Base-by-base conservation (phyloP, 2,113 vertebrate genomes). In the Corapipo altera region DNA sequence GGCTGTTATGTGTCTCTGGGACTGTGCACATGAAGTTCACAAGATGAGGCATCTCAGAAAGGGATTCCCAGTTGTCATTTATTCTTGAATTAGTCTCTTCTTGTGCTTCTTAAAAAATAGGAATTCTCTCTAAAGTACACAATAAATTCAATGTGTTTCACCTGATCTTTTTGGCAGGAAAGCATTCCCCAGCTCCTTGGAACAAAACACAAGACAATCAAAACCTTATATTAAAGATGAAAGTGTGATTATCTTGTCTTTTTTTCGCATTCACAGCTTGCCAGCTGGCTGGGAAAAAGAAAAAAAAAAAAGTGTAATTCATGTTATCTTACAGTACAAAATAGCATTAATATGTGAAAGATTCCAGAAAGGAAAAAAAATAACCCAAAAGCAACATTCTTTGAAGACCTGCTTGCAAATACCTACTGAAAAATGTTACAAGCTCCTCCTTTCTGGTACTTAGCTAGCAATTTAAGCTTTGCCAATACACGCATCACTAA, bases 401-500 rank as follows among this genome's bases (percentile, higher is more conserved):
- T 78, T 51, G 26, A 85, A 78, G 65, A 93, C 26, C 24, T 35
- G 52, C 33, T 92, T 87, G 44, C 49, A 91, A 64, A 75, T 78
- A 73, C 27, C 78, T 82, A 65, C n/a, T 52, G 35, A 57, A 88
- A 93, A 86, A 75, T 1, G 0, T 74, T 75, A 74, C 41, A 69
- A 69, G 49, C 65, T 71, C 52, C 48, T 86, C 79, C 69, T 78
- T 89, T 59, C 75, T 91, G 44, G 35, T 93, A 67, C 69, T 84
- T 73, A 33, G 61, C 59, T 92, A 51, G 82, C 69, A 96, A 94
- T 80, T 78, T 67, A 77, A 61, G 28, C 85, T 93, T 93, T 84
- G 79, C 93, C 72, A 95, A 84, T 78, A 41, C 33, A 88, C 39
- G 69, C 95, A 95, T 94, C 93, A 93, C 85, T 84, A 84, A 95